Base-by-base conservation (phyloP, 1,140 invertebrate genomes). In the Drosophila pallidifrons region DNA sequence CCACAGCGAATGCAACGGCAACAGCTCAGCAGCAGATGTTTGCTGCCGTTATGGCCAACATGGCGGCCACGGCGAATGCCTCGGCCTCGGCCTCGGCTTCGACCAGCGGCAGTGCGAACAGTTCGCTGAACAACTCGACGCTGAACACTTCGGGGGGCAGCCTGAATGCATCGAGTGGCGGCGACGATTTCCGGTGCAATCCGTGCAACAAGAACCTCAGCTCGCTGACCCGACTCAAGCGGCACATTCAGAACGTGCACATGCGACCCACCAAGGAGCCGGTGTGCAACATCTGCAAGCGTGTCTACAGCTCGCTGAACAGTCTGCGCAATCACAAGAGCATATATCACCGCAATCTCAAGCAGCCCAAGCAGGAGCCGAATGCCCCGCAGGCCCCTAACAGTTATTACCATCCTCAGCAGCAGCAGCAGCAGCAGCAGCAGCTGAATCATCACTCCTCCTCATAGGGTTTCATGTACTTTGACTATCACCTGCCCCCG, bases 191-290 rank as follows among this genome's bases (percentile, higher is more conserved):
- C 95, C 95, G 96, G 93, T 97, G 96, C 94, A 96, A 96, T 94
- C 96, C 96, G 90, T 97, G 96, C 96, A 97, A 97, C 95, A 97
- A 97, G 95, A 96, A 96, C 93, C 94, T 96, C 86, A 96, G 96
- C 91, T 96, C 96, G 77, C 94, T 96, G 93, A 96, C 96, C 85
- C 95, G 96, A 88, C 95, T 97, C 93, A 96, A 96, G 94, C 95
- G 96, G 78, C 96, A 97, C 94, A 96, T 97, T 94, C 96, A 97
- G 94, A 97, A 97, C 94, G 96, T 97, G 87, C 96, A 97, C 94
- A 96, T 96, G 94, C 94, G 96, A 85, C 96, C 96, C 79, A 96
- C 96, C 92, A 95, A 96, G 94, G 96, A 96, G 93, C 96, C 96
- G 77, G 96, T 96, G 90, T 97, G 96, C 95, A 97, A 96, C 94